Evolutionary conservation across 2,113 vertebrate genomes (phyloP), one percentile per base, ranked within the genome.

Genomic region (Pica pica): DNA sequence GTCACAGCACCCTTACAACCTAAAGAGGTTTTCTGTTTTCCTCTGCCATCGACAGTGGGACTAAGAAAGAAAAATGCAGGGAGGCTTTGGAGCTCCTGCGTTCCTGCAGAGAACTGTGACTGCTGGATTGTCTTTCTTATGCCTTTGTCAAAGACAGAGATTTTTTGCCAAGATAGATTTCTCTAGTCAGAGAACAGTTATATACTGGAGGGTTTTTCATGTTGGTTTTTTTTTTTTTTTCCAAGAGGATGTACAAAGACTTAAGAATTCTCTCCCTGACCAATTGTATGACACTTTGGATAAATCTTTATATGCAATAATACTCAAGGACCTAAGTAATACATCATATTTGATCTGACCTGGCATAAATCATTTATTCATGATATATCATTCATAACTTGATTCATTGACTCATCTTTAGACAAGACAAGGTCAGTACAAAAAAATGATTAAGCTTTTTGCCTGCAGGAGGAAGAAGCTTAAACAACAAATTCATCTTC

Each of bases 401-500:
- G 97, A 98, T 97, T 97, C 97, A 98, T 96, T 97, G 97, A 98
- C 98, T 98, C 96, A 95, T 98, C 90, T 97, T 70, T 87, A 97
- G 97, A 98, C 94, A 97, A 97, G 97, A 98, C 98, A 98, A 98
- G 97, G 97, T 98, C 98, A 98, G 85, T 80, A 83, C 71, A 92
- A 95, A 97, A 95, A 97, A 96, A 97, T 82, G 80, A 98, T 98
- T 97, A 97, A 97, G 91, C 81, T 94, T 97, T 95, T 97, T 97
- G 97, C 92, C 96, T 95, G 94, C 89, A 94, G 94, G 94, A 97
- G 35, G 94, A 94, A 96, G 91, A 80, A 95, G 92, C 89, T 97
- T 97, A 97, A 97, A 97, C 96, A 98, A 97, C 95, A 97, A 97
- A 98, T 98, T 97, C 85, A 83, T 98, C 97, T 98, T 98, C 79